Base-by-base conservation (phyloP, 2,888 invertebrate species). In the Philonicus albiceps region DNA sequence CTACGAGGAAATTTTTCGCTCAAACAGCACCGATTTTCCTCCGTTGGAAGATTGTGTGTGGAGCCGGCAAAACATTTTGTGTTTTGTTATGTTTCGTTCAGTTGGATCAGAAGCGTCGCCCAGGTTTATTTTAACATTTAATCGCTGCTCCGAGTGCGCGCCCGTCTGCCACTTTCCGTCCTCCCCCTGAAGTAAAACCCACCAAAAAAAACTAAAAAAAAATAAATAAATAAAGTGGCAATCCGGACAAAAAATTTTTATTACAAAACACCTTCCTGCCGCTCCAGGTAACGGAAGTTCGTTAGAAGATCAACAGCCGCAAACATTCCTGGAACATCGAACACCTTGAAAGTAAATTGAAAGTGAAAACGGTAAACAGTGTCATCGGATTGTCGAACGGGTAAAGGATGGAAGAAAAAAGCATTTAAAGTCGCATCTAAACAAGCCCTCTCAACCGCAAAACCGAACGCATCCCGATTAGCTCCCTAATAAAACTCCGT, bases 81-180 rank as follows among this genome's bases (percentile, higher is more conserved):
- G 74, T 87, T 86, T 86, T 84, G 86, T 87, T 87, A 76, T 83
- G 86, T 86, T 84, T 84, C 78, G 84, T 87, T 87, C 85, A 87
- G 87, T 87, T 87, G 49, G 55, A 75, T 49, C 53, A 87, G 84
- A 87, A 87, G 86, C 87, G 87, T 86, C 87, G 87, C 73, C 73
- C 78, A 76, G 72, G 85, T 86, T 87, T 87, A 85, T 87, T 87
- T 87, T 87, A 53, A 87, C n/a, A n/a, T n/a, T 64, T 22, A 80
- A 43, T 72, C 31, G 64, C 27, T 76, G 37, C 13, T 43, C 8
- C 8, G 40, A 64, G 64, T 64, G 64, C 64, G 27, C 22, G 64
- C 64, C 27, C 27, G 22, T 43, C n/a, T n/a, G 64, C 64, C 64
- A 27, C 22, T 76, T 76, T 76, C 76, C 76, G 43, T 76, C 27